These are phyloP conservation scores for Dinomys branickii DNA, from an alignment of 2,113 vertebrate genomes.

Conservation along the genomic window DNA sequence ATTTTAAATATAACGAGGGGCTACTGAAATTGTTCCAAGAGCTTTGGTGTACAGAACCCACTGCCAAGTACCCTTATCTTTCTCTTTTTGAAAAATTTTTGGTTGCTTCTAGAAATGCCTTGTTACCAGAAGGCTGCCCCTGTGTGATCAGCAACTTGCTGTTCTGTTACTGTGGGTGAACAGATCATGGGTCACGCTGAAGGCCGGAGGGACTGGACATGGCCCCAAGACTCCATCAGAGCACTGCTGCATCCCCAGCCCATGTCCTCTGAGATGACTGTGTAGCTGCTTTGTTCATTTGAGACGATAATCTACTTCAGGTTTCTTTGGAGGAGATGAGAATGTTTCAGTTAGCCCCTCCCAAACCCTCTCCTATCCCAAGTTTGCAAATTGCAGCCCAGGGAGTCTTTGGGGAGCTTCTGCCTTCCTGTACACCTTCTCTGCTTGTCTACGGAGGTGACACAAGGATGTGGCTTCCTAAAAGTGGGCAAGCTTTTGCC, in stretches of 20 bases:
- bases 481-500: background rate
- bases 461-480: background rate
- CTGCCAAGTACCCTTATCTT: background rate
- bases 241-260: background rate
- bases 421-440: background rate
- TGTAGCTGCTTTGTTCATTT: no score
- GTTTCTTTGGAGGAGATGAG: background rate
- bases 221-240: background rate
- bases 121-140: background rate
- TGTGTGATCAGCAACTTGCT: background rate
- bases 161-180: background rate
- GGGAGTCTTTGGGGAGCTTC: background rate
- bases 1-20: background rate
- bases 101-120: background rate
- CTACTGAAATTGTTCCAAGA: background rate
- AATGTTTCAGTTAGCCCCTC: background rate
- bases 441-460: background rate
- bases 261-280: no score
- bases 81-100: background rate
- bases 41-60: background rate
- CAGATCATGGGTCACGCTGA: background rate
- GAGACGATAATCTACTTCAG: background rate
- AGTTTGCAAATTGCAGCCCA: background rate
- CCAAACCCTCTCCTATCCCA: accelerated
- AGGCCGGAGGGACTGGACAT: background rate